phyloP scores from a whole-genome alignment of 2,113 vertebrate genomes.

The Okapia johnstoni region DNA sequence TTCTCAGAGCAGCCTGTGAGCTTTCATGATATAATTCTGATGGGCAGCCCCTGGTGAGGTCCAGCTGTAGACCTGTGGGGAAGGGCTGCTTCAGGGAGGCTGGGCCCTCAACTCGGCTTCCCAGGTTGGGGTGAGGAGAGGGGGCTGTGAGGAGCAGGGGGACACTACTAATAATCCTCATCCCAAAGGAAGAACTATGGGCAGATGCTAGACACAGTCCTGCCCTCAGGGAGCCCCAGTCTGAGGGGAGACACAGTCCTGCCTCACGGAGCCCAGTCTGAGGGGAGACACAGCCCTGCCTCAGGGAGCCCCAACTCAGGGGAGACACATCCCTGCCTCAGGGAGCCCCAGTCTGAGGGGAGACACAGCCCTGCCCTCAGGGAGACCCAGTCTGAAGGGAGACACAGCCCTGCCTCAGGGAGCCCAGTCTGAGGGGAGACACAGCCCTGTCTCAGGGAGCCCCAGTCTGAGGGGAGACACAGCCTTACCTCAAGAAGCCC shows the following conservation, averaged over 20 bases:
- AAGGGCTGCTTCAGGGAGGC: neutral
- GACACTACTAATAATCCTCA: neutral
- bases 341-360: neutral
- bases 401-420: neutral
- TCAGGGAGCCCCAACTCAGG: neutral
- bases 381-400: neutral
- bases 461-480: neutral
- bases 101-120: neutral
- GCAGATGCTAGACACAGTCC: too few species aligned
- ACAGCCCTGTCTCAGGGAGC: neutral
- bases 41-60: neutral
- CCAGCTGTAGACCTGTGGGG: neutral
- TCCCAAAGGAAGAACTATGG: neutral
- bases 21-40: rapidly evolving
- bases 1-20: neutral
- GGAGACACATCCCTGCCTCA: neutral
- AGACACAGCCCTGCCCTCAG: rapidly evolving
- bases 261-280: neutral
- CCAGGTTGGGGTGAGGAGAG: too few species aligned
- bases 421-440: neutral
- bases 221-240: neutral
- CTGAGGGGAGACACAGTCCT: neutral
- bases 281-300: rapidly evolving
- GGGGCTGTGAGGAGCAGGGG: neutral
- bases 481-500: neutral